Conservation (phyloP, 1,140 invertebrate species). For the Nixonia krombeini region DNA sequence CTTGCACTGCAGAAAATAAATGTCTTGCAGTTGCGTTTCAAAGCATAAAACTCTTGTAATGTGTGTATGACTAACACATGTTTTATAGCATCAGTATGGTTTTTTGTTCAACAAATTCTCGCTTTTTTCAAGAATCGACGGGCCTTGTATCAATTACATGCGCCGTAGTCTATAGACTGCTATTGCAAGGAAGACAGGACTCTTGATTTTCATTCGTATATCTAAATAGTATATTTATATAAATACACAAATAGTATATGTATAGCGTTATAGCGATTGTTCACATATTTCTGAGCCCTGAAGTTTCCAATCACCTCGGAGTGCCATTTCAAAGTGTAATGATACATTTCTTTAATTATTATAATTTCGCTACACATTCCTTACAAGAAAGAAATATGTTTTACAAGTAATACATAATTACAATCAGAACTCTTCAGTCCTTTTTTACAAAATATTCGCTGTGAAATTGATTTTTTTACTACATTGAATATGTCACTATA, state of each 20-base stretch:
- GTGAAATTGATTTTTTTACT: slow-evolving; percentile 16
- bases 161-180: slow-evolving; percentile 52
- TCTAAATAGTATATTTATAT: slow-evolving; percentile 49
- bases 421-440: not conserved
- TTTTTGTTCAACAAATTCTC: slow-evolving; percentile 32
- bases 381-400: too few species aligned
- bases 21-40: too few species aligned
- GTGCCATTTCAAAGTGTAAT: slow-evolving; percentile 14
- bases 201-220: slow-evolving; percentile 49
- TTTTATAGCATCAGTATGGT: slow-evolving; percentile 38
- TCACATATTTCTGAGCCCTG: slow-evolving; percentile 21
- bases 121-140: slow-evolving; percentile 33
- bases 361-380: not conserved
- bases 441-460: too few species aligned
- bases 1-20: too few species aligned
- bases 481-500: too few species aligned
- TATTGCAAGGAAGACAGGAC: slow-evolving; percentile 58
- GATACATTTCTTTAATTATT: not conserved
- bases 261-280: slow-evolving; percentile 37
- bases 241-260: slow-evolving; percentile 61
- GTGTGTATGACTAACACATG: slow-evolving; percentile 41
- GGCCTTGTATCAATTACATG: slow-evolving; percentile 34
- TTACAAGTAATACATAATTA: too few species aligned
- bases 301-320: slow-evolving; percentile 4
- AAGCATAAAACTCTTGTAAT: too few species aligned